phyloP scores from a whole-genome alignment of 2,888 invertebrate species.

The Cataglyphis altisquamis region DNA sequence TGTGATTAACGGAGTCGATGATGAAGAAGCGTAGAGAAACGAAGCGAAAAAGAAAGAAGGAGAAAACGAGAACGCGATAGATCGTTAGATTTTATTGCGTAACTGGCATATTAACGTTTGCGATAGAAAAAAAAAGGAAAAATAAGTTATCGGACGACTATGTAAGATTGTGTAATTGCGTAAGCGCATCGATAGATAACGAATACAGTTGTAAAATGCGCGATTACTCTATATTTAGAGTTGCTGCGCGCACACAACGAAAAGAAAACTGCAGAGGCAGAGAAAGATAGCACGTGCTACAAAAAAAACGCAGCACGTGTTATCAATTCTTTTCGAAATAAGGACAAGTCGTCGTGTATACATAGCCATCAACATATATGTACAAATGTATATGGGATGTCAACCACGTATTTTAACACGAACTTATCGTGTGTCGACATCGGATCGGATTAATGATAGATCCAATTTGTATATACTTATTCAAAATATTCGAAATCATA shows the following conservation, averaged over 20 bases:
- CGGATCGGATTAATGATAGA: constrained; percentile 5
- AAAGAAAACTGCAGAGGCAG: neutral
- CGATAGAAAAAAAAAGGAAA: neutral
- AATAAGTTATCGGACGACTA: constrained; percentile 22
- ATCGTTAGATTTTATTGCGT: constrained; percentile 47
- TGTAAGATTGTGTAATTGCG: constrained; percentile 3
- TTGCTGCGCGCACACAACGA: constrained; percentile 29
- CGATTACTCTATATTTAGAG: constrained; percentile 38
- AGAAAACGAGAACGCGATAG: neutral
- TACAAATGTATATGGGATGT: neutral
- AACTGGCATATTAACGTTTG: neutral
- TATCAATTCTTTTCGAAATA: neutral
- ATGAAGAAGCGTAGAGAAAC: neutral
- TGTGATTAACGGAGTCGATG: neutral
- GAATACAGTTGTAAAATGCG: neutral
- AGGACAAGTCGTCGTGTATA: neutral
- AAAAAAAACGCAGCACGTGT: neutral
- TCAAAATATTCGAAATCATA: neutral
- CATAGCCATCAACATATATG: neutral
- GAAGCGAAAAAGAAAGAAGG: neutral
- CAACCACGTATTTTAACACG: neutral
- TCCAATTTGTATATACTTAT: neutral
- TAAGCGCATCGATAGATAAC: constrained; percentile 41
- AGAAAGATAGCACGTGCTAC: neutral
- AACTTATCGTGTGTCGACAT: neutral